Evolutionary conservation across 1,140 invertebrate genomes (phyloP).

Genomic region (Cotesia typhae): DNA sequence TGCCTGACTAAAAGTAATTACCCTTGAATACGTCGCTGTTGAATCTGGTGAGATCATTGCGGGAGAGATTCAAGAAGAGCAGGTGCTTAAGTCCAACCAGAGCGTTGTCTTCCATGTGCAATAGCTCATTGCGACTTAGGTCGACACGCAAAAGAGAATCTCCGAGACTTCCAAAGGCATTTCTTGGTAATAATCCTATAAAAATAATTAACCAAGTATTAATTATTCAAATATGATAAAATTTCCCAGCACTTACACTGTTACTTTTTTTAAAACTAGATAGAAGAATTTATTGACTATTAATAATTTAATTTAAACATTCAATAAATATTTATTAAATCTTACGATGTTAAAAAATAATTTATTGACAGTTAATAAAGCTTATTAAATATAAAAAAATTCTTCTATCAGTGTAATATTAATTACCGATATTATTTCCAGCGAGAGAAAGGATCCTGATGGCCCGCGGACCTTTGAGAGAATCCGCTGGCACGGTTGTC

Average conservation of each 20-base stretch:
- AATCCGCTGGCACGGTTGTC: slow-evolving; percentile 75
- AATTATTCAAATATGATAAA: slow-evolving; percentile 30
- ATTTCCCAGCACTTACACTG: background rate
- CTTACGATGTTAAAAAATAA: too few relatives aligned
- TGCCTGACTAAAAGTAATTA: slow-evolving; percentile 41
- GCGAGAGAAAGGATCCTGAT: slow-evolving; percentile 77
- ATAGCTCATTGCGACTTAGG: slow-evolving; percentile 79
- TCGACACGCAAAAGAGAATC: slow-evolving; percentile 75
- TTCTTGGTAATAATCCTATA: slow-evolving; percentile 72
- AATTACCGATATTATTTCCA: slow-evolving; percentile 82
- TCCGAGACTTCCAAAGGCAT: slow-evolving; percentile 72
- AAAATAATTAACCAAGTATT: slow-evolving; percentile 39
- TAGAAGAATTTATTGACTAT: too few relatives aligned
- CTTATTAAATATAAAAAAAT: too few relatives aligned
- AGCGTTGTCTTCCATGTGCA: slow-evolving; percentile 76
- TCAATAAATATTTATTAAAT: too few relatives aligned
- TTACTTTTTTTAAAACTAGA: slow-evolving; percentile 3
- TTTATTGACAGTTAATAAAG: too few relatives aligned
- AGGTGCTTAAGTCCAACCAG: slow-evolving; percentile 75
- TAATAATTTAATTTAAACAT: too few relatives aligned
- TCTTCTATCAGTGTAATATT: background rate
- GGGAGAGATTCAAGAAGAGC: slow-evolving; percentile 75
- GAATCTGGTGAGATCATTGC: slow-evolving; percentile 79
- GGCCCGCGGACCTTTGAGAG: slow-evolving; percentile 79
- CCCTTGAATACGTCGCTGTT: slow-evolving; percentile 84